These are phyloP conservation scores for Columba livia DNA, from an alignment of 2,113 vertebrate genomes.

Conservation along the genomic window DNA sequence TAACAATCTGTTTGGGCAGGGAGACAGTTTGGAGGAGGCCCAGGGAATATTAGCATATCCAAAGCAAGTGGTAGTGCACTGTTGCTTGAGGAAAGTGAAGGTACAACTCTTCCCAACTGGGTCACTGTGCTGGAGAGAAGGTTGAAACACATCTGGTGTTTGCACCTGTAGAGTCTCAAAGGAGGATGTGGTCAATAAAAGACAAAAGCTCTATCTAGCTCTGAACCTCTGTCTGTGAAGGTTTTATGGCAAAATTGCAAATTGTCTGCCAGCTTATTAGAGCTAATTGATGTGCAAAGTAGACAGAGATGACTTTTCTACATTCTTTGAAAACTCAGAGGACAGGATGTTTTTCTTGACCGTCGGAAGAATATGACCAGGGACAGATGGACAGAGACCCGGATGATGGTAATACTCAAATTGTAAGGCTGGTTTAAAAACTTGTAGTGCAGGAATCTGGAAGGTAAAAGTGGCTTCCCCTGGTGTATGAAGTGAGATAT, in stretches of 20 bases:
- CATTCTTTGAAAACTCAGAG: background rate
- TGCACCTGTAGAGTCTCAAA: background rate
- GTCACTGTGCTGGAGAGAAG: background rate
- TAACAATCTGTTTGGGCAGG: background rate
- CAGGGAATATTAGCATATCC: background rate
- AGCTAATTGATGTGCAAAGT: background rate
- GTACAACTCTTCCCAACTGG: background rate
- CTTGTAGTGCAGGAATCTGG: background rate
- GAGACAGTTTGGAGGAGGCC: background rate
- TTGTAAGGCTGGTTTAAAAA: background rate
- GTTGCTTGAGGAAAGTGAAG: background rate
- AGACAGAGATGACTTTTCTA: background rate
- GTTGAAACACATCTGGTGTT: background rate
- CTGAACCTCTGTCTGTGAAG: background rate
- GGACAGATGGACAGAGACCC: background rate
- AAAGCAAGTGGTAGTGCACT: background rate
- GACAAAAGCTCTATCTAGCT: background rate
- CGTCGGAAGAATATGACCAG: no score
- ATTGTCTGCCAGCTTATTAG: background rate
- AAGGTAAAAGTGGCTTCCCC: background rate
- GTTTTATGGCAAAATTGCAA: background rate
- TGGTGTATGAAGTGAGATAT: background rate
- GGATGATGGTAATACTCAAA: background rate
- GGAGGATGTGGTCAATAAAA: background rate
- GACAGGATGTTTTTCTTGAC: background rate